A percentile compares a stretch with the other conserved stretches of the same genome.
phyloP scores from a whole-genome alignment of 2,797 vertebrate genomes.

The Arnoldichthys spilopterus region DNA sequence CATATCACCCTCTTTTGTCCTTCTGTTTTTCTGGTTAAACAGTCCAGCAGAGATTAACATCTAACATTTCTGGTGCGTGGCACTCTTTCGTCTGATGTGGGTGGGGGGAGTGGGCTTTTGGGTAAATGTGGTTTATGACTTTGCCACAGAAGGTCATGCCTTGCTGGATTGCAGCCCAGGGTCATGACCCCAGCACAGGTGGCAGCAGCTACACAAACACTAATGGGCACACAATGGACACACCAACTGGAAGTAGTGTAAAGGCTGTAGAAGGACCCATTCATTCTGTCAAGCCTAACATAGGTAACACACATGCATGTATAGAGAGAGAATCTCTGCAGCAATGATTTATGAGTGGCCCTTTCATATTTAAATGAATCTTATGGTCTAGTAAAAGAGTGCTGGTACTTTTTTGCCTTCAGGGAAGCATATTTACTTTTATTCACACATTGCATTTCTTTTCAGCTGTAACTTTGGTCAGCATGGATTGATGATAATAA shows the following conservation, averaged over 20 bases:
- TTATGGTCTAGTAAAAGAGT: neutral
- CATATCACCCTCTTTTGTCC: neutral
- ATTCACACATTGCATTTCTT: neutral
- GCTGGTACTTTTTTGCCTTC: neutral
- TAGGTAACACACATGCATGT: neutral
- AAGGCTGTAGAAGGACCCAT: conserved; percentile 15
- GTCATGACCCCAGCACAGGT: conserved; percentile 79
- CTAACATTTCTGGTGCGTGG: neutral
- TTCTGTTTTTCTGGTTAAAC: conserved; percentile 6
- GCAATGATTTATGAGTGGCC: neutral
- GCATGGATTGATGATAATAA: neutral
- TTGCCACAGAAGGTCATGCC: conserved; percentile 58
- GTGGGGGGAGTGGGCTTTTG: conserved; percentile 6
- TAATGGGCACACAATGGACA: conserved; percentile 42
- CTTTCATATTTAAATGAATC: neutral
- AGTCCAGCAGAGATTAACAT: conserved; percentile 23
- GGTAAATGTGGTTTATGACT: conserved; percentile 49
- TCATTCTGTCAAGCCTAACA: conserved; percentile 24
- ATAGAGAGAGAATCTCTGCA: too few species aligned
- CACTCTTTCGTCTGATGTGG: neutral
- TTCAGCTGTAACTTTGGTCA: neutral
- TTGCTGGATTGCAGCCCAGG: conserved; percentile 61
- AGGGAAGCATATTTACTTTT: neutral
- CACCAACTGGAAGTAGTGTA: conserved; percentile 61
- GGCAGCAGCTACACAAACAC: conserved; percentile 67